Evolutionary conservation across 2,113 vertebrate species (phyloP).

Genomic region (Strix aluco): DNA sequence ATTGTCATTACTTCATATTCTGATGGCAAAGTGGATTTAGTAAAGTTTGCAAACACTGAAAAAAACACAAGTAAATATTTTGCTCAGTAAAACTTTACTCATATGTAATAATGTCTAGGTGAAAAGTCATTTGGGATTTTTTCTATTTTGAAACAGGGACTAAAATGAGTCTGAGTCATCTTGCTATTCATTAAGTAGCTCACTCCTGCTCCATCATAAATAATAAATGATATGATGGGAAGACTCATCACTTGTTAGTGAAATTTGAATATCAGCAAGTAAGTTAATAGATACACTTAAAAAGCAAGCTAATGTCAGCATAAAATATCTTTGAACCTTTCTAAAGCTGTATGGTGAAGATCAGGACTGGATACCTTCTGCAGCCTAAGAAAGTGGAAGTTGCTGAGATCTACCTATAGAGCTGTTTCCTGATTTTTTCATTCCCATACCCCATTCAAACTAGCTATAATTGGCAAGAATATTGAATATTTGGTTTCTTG

Average conservation of each 20-base stretch:
- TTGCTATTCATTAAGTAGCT: conserved; percentile 12
- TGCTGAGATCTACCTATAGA: background rate
- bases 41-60: background rate
- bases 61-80: conserved; percentile 14
- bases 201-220: background rate
- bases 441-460: background rate
- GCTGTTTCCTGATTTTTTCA: background rate
- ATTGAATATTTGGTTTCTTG: background rate
- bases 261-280: conserved; percentile 14
- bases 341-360: background rate
- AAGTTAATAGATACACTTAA: background rate
- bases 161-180: background rate
- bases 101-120: background rate
- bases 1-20: conserved; percentile 8
- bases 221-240: background rate
- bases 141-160: conserved; percentile 1
- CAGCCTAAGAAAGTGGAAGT: background rate
- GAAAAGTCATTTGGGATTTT: background rate
- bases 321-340: background rate
- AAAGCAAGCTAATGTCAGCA: background rate
- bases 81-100: background rate
- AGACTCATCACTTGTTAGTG: background rate
- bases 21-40: background rate
- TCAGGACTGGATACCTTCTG: background rate
- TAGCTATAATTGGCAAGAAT: background rate